Base-by-base conservation (phyloP, 2,888 invertebrate species). In the Zootermopsis nevadensis region DNA sequence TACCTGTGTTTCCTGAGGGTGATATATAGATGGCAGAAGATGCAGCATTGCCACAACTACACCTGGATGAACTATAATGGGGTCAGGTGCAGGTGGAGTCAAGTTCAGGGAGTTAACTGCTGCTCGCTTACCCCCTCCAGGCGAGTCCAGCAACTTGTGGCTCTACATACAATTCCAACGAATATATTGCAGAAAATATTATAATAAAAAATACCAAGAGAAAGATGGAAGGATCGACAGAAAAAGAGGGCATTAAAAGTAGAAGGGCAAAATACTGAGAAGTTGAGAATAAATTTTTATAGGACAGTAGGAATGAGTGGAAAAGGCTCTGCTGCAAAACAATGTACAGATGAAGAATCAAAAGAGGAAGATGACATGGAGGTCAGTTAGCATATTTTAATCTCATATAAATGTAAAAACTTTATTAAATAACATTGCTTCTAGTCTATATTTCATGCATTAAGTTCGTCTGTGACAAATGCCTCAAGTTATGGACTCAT, bases 51-150 rank as follows among this genome's bases (percentile, higher is more conserved):
- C 97, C 69, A 93, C 89, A 38, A 99, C 95, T 7, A 99, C 96
- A 66, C 98, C 97, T 0, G 99, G 95, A 91, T 99, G 99, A 22
- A 99, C 98, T 85, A 99, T 95, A 87, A 98, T 94, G 48, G 97
- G 95, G 89, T 97, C 97, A 2, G 92, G 94, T 84, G 90, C 89
- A 86, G 93, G 94, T 80, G 95, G 94, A 72, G 91, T 93, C 22
- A 97, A 91, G 89, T 96, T 97, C 24, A 97, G 90, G 0, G 95
- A 93, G 72, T 94, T 94, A 15, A 96, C 93, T 27, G 93, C 92
- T 0, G 93, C 91, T 85, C 92, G 87, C 87, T 91, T 92, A 27
- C 90, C 90, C 33, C 88, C 88, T 42, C 88, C 88, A 27, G 89
- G 89, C 55, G 89, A 89, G 83, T 89, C 89, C 10, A 89, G 35